Evolutionary conservation across 2,888 invertebrate species (phyloP).

Genomic region (Acanthosepion lycidas): DNA sequence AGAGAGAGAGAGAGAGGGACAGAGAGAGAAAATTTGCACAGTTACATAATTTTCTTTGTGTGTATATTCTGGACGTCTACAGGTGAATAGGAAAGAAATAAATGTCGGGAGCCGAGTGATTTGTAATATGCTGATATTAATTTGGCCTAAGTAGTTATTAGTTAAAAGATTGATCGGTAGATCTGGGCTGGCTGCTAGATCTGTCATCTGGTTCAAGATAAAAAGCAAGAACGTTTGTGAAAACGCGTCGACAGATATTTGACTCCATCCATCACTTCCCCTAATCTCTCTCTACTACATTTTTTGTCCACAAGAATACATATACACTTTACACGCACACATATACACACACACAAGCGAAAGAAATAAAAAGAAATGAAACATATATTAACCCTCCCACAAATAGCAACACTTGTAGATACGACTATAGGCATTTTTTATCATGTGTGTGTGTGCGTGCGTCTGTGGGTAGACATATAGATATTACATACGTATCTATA

Average conservation of each 20-base stretch:
- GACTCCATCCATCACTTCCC: background rate
- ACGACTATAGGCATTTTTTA: too few relatives aligned
- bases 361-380: too few relatives aligned
- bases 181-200: background rate
- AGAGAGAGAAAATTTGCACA: too few relatives aligned
- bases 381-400: too few relatives aligned
- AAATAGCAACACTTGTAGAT: too few relatives aligned
- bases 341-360: too few relatives aligned
- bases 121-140: background rate
- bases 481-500: too few relatives aligned
- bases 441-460: background rate
- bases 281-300: background rate
- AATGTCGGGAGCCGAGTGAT: background rate
- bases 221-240: background rate
- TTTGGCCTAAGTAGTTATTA: conserved; percentile 33
- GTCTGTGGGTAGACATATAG: background rate
- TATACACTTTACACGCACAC: too few relatives aligned
- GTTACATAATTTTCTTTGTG: too few relatives aligned
- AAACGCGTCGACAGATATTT: background rate
- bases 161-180: background rate
- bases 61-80: background rate
- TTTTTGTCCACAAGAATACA: background rate
- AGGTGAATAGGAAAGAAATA: background rate
- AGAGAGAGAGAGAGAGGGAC: too few relatives aligned
- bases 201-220: background rate